These are phyloP conservation scores for Caranx melampygus DNA, from an alignment of 2,113 vertebrate species.

Conservation along the genomic window DNA sequence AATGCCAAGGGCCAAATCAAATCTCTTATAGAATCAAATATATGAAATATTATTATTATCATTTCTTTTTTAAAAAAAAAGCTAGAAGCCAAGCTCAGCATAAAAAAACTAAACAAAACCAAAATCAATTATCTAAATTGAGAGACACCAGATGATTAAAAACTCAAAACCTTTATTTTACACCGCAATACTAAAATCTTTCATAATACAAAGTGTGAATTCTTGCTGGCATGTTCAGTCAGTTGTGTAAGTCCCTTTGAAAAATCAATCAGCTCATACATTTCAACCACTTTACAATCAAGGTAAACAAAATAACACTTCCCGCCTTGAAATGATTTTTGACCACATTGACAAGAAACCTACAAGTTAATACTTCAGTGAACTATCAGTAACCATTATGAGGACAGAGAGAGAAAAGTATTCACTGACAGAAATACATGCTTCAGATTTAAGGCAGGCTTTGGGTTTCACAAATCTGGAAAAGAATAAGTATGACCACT, in stretches of 20 bases:
- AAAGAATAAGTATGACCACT: slow-evolving; percentile 41
- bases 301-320: slow-evolving; percentile 39
- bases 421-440: slow-evolving; percentile 55
- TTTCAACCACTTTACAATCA: slow-evolving; percentile 57
- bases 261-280: slow-evolving; percentile 54
- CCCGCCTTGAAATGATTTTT: slow-evolving; percentile 33
- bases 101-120: not conserved
- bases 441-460: slow-evolving; percentile 54
- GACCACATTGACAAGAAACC: slow-evolving; percentile 57
- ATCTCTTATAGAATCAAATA: not conserved
- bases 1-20: not conserved
- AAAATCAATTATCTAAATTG: slow-evolving; percentile 32
- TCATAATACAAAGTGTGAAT: slow-evolving; percentile 72
- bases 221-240: slow-evolving; percentile 74
- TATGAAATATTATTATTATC: not conserved
- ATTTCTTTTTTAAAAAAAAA: not conserved
- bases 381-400: slow-evolving; percentile 41
- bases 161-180: slow-evolving; percentile 82
- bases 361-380: slow-evolving; percentile 44
- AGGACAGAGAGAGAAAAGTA: slow-evolving; percentile 56
- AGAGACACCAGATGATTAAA: slow-evolving; percentile 74
- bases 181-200: slow-evolving; percentile 76
- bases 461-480: slow-evolving; percentile 35
- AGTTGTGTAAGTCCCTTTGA: slow-evolving; percentile 60
- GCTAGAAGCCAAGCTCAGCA: not conserved